Evolutionary conservation across 2,113 vertebrate species (phyloP).

Genomic region (Delphinus delphis): DNA sequence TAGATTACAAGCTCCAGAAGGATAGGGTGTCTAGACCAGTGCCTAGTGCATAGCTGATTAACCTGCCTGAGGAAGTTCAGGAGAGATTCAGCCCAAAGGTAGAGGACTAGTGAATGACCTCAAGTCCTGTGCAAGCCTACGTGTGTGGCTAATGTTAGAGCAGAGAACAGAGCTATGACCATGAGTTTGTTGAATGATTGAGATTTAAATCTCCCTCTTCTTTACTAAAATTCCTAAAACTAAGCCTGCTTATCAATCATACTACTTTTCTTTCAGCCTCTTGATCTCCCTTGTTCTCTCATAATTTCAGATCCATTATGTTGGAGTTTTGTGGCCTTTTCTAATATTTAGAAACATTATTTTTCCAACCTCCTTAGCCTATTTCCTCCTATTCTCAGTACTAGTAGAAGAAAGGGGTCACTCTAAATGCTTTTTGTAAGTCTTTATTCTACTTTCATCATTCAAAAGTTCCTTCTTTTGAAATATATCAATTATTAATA

Average conservation of each 20-base stretch:
- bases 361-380: conserved; percentile 46
- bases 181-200: not conserved
- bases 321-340: conserved; percentile 36
- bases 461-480: conserved; percentile 37
- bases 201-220: not conserved
- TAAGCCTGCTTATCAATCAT: not conserved
- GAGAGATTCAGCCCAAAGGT: not conserved
- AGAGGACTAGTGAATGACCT: not conserved
- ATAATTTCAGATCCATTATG: conserved; percentile 5
- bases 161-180: not conserved
- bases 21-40: not conserved
- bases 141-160: accelerated
- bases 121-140: not conserved
- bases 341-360: conserved; percentile 52
- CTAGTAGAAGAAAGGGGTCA: not conserved
- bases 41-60: not conserved
- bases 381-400: not conserved
- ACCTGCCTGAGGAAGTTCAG: not conserved
- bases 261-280: not conserved
- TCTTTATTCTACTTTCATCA: not conserved
- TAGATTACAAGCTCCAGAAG: not conserved
- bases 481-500: conserved; percentile 17
- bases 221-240: not conserved
- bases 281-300: not conserved
- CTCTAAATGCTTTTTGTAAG: not conserved